Evolutionary conservation across 2,797 vertebrate species (phyloP), one percentile per base, ranked within the genome.

Genomic region (Takifugu rubripes): DNA sequence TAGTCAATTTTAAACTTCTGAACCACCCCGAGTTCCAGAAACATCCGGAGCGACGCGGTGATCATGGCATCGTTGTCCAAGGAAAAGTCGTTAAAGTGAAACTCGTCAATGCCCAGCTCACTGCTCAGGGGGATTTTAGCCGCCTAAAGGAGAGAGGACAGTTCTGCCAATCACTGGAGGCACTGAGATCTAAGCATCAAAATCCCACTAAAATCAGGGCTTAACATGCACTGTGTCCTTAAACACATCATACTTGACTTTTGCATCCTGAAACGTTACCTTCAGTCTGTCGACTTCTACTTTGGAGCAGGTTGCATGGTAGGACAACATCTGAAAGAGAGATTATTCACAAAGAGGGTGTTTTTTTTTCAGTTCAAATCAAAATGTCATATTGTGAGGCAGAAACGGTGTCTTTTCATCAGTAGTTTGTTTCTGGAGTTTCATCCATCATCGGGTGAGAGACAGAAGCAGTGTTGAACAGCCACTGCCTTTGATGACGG

Each of bases 1-100:
- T 93, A 93, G 82, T 93, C 92, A 49, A 93, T 92, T 81, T 93
- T 93, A 77, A 92, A 93, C 76, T 90, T 92, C 61, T 93, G 92
- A 52, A 92, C 88, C 0, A 85, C 91, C 11, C 90, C 90, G 1
- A 93, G 89, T 68, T 93, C 92, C 72, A 89, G 75, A 77, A 93
- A 92, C 91, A 93, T 93, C 61, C 91, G 78, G 7, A 92, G 89
- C 6, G 92, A 92, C 0, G 92, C 91, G 0, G 90, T 92, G 66
- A 92, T 92, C 92, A 93, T 93, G 76, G 89, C 92, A 1, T 93
- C 91, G 17, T 81, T 92, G 85, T 93, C 91, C 81, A 93, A 68
- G 44, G 92, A 92, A 79, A 93, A 93, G 81, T 93, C 91, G 24
- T 91, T 93, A 79, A 93, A 93, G 75, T 92, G 81, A 68, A 93